Evolutionary conservation across 2,797 vertebrate genomes (phyloP).

Genomic region (Halcyon badia): DNA sequence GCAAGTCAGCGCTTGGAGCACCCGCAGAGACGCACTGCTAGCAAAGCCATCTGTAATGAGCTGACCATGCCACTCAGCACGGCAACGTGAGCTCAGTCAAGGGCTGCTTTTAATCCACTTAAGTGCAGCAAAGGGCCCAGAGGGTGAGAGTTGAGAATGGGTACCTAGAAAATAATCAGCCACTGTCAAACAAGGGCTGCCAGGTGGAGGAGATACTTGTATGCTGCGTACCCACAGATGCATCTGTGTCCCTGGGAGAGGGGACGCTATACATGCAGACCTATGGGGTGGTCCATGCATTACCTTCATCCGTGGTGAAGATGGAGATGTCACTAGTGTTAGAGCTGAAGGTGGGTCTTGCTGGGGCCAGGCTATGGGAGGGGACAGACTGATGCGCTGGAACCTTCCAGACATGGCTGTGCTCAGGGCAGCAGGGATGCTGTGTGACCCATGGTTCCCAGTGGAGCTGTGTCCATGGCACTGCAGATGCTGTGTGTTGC

Average conservation of each 20-base stretch:
- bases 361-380: neutral
- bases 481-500: neutral
- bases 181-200: neutral
- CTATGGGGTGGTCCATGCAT: fast-evolving
- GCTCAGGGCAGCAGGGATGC: neutral
- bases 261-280: neutral
- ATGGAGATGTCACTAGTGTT: neutral
- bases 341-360: neutral
- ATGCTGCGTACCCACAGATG: fast-evolving
- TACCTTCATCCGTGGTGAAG: neutral
- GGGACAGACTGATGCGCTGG: neutral
- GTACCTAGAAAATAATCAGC: neutral
- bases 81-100: neutral
- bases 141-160: neutral
- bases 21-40: neutral
- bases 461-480: fast-evolving
- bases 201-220: neutral
- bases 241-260: neutral
- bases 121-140: neutral
- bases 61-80: constrained; percentile 39
- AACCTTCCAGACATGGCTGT: neutral
- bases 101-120: constrained; percentile 35
- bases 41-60: constrained; percentile 46
- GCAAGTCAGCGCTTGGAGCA: constrained; percentile 59
- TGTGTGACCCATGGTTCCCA: neutral